Percentiles rank a stretch among this genome's conserved stretches.
phyloP scores from a whole-genome alignment of 2,888 invertebrate species.

The Polyploca ridens region DNA sequence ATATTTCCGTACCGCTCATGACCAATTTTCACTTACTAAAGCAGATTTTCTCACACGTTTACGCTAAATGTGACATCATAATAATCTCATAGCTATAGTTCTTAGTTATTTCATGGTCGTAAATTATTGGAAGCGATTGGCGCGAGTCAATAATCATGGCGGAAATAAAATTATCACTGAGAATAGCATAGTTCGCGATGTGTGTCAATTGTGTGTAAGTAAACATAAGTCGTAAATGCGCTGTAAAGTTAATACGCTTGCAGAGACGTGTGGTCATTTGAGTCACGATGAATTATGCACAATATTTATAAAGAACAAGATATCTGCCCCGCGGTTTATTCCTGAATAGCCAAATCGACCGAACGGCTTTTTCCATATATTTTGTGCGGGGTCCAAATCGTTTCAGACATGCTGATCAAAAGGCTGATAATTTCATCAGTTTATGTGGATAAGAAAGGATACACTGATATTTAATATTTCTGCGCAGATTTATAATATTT shows the following conservation, averaged over 20 bases:
- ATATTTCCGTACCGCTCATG: not conserved
- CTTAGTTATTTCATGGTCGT: not conserved
- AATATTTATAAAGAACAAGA: not conserved
- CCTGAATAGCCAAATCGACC: no score
- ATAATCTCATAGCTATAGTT: not conserved
- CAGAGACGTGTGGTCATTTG: not conserved
- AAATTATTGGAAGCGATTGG: not conserved
- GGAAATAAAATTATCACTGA: slow-evolving; percentile 5
- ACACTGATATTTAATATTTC: no score
- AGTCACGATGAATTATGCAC: not conserved
- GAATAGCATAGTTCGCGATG: not conserved
- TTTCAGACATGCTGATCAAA: no score
- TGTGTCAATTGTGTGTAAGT: not conserved
- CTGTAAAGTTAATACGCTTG: not conserved
- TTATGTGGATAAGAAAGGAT: no score
- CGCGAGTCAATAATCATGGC: not conserved
- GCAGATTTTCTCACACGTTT: not conserved
- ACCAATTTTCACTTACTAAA: not conserved
- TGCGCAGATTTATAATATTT: no score
- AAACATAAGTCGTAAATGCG: not conserved
- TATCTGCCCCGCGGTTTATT: not conserved
- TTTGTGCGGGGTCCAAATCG: no score
- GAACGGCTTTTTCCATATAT: no score
- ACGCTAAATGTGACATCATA: not conserved
- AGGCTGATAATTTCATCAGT: no score